A percentile compares a stretch with the other conserved stretches of the same genome.
Evolutionary conservation across 2,888 invertebrate species (phyloP).

Genomic region (Creontiades dilutus): DNA sequence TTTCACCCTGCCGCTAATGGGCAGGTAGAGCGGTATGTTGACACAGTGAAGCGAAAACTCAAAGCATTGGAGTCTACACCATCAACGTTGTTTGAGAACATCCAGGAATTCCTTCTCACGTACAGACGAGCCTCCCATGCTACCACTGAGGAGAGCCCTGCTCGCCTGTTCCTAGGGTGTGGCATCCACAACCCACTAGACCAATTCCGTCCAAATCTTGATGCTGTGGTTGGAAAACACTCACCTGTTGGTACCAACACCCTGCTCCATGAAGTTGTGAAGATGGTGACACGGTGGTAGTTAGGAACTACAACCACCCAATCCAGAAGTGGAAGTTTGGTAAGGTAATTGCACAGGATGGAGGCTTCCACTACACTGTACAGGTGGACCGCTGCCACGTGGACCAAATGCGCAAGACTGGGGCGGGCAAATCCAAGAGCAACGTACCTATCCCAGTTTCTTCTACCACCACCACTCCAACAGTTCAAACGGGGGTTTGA

Average conservation of each 20-base stretch:
- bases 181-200: neutral
- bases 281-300: neutral
- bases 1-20: slow-evolving; percentile 42
- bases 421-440: too few species aligned
- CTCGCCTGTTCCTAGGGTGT: too few species aligned
- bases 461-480: too few species aligned
- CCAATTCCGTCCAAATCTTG: neutral
- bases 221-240: neutral
- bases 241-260: too few species aligned
- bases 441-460: too few species aligned
- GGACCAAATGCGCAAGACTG: too few species aligned
- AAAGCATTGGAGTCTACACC: neutral
- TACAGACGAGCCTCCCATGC: too few species aligned
- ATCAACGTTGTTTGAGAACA: neutral
- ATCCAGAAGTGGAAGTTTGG: neutral
- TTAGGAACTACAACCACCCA: neutral
- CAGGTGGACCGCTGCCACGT: neutral
- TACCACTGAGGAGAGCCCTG: too few species aligned
- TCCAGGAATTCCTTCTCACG: neutral
- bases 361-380: neutral
- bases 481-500: too few species aligned
- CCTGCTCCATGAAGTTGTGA: neutral
- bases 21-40: slow-evolving; percentile 63
- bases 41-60: slow-evolving; percentile 14
- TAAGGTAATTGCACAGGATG: too few species aligned